These are phyloP conservation scores for Pituophis catenifer DNA, from an alignment of 2,113 vertebrate species.

Conservation along the genomic window DNA sequence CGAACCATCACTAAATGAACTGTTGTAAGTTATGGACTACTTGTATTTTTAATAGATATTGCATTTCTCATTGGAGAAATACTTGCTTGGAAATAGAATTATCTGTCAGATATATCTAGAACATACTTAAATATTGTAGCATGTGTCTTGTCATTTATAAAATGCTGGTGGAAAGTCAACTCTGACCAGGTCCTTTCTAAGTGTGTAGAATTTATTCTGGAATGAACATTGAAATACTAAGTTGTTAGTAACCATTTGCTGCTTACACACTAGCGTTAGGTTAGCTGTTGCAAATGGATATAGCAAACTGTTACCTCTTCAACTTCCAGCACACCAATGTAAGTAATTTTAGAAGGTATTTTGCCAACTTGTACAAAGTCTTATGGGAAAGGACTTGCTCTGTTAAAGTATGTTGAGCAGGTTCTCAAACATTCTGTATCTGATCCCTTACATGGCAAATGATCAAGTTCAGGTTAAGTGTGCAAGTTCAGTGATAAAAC, in stretches of 20 bases:
- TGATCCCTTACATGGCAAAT: background rate
- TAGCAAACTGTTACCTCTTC: background rate
- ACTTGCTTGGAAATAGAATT: background rate
- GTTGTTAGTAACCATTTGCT: slow-evolving; percentile 3
- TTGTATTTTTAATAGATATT: background rate
- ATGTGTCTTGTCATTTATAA: fast-evolving
- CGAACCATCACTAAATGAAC: background rate
- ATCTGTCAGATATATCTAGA: background rate
- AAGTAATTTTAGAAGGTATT: background rate
- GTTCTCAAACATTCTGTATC: background rate
- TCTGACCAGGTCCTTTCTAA: background rate
- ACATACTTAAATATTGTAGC: background rate
- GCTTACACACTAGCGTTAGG: slow-evolving; percentile 1
- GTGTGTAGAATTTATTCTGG: background rate
- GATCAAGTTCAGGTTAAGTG: slow-evolving; percentile 16
- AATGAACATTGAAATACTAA: slow-evolving; percentile 20
- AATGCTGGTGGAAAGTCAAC: background rate
- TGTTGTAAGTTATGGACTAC: background rate
- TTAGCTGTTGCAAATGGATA: background rate
- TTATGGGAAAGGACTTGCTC: background rate
- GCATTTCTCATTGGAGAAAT: background rate
- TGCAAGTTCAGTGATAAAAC: slow-evolving; percentile 12
- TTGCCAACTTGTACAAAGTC: background rate
- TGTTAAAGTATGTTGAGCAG: background rate
- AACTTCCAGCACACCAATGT: background rate